These are phyloP conservation scores for Axis porcinus DNA, from an alignment of 2,113 vertebrate species.

Conservation along the genomic window DNA sequence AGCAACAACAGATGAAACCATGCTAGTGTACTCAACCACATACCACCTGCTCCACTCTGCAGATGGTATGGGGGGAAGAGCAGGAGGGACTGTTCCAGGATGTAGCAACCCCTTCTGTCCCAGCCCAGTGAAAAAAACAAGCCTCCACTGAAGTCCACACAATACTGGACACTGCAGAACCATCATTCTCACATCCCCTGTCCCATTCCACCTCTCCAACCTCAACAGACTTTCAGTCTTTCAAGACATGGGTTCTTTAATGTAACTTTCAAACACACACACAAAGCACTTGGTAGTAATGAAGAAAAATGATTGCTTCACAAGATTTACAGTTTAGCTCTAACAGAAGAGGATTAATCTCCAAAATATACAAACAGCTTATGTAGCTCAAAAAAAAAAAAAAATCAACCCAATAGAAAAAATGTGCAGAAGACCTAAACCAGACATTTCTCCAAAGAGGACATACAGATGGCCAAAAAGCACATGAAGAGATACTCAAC, in stretches of 20 bases:
- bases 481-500: not conserved
- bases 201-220: not conserved
- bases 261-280: not conserved
- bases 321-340: not conserved
- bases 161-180: not conserved
- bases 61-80: not conserved
- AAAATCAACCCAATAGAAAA: not conserved
- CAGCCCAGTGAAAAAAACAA: not conserved
- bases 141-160: not conserved
- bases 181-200: not conserved
- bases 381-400: not conserved
- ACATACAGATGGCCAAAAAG: not conserved
- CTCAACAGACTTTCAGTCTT: not conserved
- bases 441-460: not conserved
- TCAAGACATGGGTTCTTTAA: not conserved
- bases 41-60: not conserved
- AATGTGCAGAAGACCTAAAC: not conserved
- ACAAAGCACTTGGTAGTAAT: not conserved
- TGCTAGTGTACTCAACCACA: not conserved
- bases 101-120: not conserved
- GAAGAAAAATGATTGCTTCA: conserved; percentile 13
- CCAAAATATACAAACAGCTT: not conserved
- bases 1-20: not conserved
- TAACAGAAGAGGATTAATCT: not conserved
- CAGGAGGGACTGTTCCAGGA: not conserved